Percentiles rank a stretch among this genome's conserved stretches.
These are phyloP conservation scores for Oreonectes daqikongensis DNA, from an alignment of 2,797 vertebrate genomes.

Conservation along the genomic window DNA sequence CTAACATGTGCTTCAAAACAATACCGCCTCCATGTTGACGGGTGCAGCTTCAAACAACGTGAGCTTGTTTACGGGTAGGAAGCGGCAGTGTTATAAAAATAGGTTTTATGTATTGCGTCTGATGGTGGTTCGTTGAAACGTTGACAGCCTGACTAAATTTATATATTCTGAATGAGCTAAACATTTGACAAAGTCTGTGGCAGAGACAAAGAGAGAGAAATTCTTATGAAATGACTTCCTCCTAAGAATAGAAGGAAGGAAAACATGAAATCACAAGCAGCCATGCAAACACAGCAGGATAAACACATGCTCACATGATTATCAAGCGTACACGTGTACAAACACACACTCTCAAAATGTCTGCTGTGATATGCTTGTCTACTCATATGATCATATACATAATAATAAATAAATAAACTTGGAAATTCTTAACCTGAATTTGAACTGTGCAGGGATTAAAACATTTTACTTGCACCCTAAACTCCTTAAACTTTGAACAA, in stretches of 20 bases:
- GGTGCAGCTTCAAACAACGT: not conserved
- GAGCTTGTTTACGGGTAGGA: not conserved
- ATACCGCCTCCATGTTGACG: not conserved
- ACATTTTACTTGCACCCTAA: not conserved
- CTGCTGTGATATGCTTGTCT: not conserved
- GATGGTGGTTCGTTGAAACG: constrained; percentile 5
- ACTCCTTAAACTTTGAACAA: not conserved
- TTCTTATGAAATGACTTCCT: constrained; percentile 23
- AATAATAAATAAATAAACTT: not conserved
- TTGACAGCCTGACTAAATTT: not conserved
- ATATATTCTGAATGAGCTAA: constrained; percentile 14
- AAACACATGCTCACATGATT: constrained; percentile 16
- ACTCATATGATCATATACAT: not conserved
- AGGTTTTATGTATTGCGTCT: constrained; percentile 6
- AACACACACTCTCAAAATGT: constrained; percentile 14
- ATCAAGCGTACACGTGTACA: constrained; percentile 15
- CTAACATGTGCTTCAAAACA: constrained; percentile 38
- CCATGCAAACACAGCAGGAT: constrained; percentile 16
- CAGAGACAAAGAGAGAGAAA: constrained; percentile 17
- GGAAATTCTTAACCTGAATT: not conserved
- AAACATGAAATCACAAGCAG: constrained; percentile 35
- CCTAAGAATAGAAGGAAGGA: constrained; percentile 48
- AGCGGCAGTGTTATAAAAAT: not conserved
- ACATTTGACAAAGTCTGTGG: not conserved
- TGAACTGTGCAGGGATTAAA: not conserved